Evolutionary conservation across 2,797 vertebrate genomes (phyloP).

Genomic region (Betta splendens): DNA sequence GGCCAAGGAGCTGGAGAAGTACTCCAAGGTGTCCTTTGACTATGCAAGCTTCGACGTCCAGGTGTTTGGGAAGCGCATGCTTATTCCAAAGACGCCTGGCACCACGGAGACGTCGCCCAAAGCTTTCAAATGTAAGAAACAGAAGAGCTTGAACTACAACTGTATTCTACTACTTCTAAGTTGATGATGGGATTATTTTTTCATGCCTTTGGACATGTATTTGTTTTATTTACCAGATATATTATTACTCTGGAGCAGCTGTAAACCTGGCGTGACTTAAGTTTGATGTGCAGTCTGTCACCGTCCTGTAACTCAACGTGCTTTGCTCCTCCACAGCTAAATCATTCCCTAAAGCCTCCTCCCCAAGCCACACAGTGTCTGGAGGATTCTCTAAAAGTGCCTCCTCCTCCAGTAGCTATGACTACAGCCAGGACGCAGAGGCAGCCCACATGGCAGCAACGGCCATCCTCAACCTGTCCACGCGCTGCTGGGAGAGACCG

Average conservation of each 20-base stretch:
- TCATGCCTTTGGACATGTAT: too few relatives aligned
- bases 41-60: conserved; percentile 99
- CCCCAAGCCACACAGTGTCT: conserved; percentile 86
- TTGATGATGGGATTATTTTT: too few relatives aligned
- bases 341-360: conserved; percentile 87
- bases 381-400: conserved; percentile 87
- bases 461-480: conserved; percentile 98
- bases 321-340: conserved; percentile 62
- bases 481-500: conserved; percentile 97
- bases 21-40: conserved; percentile 99
- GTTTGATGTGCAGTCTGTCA: too few relatives aligned
- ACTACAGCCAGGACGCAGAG: conserved; percentile 96
- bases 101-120: conserved; percentile 94
- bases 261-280: too few relatives aligned
- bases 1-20: conserved; percentile 99
- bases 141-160: too few relatives aligned
- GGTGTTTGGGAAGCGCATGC: conserved; percentile 98
- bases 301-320: conserved; percentile 25
- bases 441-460: conserved; percentile 98
- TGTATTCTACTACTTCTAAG: too few relatives aligned
- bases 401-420: conserved; percentile 90
- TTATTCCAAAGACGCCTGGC: conserved; percentile 96
- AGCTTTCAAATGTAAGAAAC: conserved; percentile 96
- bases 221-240: too few relatives aligned
- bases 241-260: too few relatives aligned